Evolutionary conservation across 2,888 invertebrate species (phyloP).

Genomic region (Frankliniella fusca): DNA sequence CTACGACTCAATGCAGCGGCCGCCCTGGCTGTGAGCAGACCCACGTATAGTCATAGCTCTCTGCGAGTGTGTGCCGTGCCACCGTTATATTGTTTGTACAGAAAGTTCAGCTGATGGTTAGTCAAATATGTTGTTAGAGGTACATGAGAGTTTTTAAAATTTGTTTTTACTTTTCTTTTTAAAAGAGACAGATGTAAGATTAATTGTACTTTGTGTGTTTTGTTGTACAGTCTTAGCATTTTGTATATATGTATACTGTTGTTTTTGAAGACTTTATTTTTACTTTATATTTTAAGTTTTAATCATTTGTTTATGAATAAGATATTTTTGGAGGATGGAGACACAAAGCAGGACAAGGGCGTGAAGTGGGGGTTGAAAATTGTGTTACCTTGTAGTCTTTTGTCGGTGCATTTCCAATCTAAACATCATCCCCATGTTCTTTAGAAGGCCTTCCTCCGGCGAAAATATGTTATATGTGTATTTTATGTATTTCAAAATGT

Average conservation of each 20-base stretch:
- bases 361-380: not conserved
- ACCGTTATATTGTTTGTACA: no score
- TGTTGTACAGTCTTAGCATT: conserved; percentile 14
- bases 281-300: not conserved
- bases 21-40: not conserved
- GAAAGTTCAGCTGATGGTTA: not conserved
- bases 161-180: conserved; percentile 14
- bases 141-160: not conserved
- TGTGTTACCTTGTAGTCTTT: not conserved
- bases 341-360: not conserved
- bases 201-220: not conserved
- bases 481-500: not conserved
- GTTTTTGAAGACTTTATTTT: conserved; percentile 21
- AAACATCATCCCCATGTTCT: not conserved
- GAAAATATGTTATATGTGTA: not conserved
- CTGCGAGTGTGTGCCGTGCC: not conserved
- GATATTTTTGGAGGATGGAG: not conserved
- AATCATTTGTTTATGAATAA: not conserved
- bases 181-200: not conserved
- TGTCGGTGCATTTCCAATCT: not conserved
- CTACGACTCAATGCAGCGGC: conserved; percentile 5
- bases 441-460: not conserved
- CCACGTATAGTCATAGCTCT: not conserved
- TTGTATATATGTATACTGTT: conserved; percentile 25
- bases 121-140: conserved; percentile 6